Conservation (phyloP, 2,888 invertebrate genomes). For the Trissolcus brochymenae region DNA sequence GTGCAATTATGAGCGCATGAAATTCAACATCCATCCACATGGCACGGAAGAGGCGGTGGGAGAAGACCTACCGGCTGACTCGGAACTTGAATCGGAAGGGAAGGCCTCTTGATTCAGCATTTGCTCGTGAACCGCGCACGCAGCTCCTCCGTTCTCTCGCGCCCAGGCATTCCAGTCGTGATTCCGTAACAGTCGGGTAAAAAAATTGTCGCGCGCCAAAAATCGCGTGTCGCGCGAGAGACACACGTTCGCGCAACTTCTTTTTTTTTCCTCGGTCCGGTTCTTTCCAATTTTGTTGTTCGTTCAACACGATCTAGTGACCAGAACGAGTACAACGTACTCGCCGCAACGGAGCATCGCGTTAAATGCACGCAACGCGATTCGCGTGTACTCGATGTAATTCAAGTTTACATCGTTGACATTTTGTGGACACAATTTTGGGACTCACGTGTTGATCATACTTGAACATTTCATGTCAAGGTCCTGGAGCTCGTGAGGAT, state of each 20-base stretch:
- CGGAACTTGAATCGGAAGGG: conserved; percentile 57
- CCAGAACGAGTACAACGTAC: conserved; percentile 52
- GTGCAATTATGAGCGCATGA: conserved; percentile 55
- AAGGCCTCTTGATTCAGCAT: conserved; percentile 55
- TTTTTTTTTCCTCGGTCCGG: conserved; percentile 15
- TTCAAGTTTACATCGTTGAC: background rate
- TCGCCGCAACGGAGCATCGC: conserved; percentile 30
- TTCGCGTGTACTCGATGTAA: conserved; percentile 6
- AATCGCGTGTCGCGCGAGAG: conserved; percentile 7
- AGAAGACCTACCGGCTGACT: conserved; percentile 58
- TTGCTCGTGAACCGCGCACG: conserved; percentile 48
- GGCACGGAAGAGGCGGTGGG: conserved; percentile 53
- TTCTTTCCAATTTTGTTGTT: conserved; percentile 10
- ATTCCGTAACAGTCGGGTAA: conserved; percentile 12
- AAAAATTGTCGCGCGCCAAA: conserved; percentile 1
- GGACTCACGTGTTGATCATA: too few relatives aligned
- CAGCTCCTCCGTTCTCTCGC: conserved; percentile 24
- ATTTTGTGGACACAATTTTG: background rate
- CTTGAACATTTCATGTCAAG: too few relatives aligned
- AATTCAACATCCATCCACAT: conserved; percentile 56
- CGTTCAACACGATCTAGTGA: conserved; percentile 48
- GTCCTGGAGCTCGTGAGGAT: too few relatives aligned
- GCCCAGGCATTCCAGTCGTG: conserved; percentile 41
- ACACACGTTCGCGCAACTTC: conserved; percentile 9
- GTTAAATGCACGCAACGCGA: conserved; percentile 30